Base-by-base conservation (phyloP, 2,888 invertebrate species). In the Drosophila parthenogenetica region DNA sequence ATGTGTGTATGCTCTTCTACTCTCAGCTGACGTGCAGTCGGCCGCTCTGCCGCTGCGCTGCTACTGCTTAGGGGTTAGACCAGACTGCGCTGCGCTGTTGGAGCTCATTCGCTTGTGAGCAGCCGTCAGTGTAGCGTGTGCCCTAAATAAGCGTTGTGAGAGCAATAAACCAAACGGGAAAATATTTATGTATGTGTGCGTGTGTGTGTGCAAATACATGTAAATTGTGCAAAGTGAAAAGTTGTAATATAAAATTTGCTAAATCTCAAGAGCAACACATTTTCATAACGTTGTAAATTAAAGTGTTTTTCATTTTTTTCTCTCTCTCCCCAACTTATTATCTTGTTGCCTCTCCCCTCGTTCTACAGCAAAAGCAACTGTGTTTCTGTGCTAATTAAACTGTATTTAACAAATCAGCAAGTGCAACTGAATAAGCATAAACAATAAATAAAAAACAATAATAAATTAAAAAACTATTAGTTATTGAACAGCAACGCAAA, bases 81-180 rank as follows among this genome's bases (percentile, higher is more conserved):
- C 49, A 8, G 17, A 60, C 16, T 53, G 65, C 35, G 77, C 60
- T 76, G 32, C 16, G 8, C 63, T 46, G 51, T 62, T 54, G 66
- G 25, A 49, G 63, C 64, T 90, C 90, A 87, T 87, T 87, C 90
- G 86, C 79, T 85, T 79, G 79, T 62, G 77, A 87, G 90, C 86
- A 80, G 89, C 87, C 89, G 89, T 85, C 90, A 88, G 90, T 87
- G 90, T 81, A 72, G 86, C 82, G 83, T 89, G 90, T 81, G 89
- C 85, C 81, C 69, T 45, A 67, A 67, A 45, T 13, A 68, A 81
- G 69, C 57, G 66, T 59, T 61, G 19, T 54, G 78, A 43, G 69
- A 61, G 50, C 14, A 59, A 80, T 5, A n/a, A 16, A 35, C 62
- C 61, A 69, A 68, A 55, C 76, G 37, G 29, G 29, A 29, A 46